Percentiles rank a stretch among this genome's conserved stretches.
Evolutionary conservation across 2,888 invertebrate genomes (phyloP).

Genomic region (Colletes collaris): DNA sequence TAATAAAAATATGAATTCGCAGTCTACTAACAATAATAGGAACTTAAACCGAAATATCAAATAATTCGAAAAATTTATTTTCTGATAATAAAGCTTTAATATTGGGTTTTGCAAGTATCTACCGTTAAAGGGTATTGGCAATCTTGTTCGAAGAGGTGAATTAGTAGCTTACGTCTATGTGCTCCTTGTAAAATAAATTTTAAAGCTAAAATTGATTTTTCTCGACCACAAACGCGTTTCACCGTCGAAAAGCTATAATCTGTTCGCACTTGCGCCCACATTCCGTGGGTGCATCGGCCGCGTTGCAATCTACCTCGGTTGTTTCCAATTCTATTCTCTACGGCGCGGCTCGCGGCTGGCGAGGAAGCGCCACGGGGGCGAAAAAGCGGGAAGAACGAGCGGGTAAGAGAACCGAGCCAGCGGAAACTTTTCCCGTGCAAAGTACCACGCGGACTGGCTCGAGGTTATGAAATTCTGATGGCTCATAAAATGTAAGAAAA

Average conservation of each 20-base stretch:
- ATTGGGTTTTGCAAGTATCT: no score
- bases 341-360: not conserved
- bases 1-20: no score
- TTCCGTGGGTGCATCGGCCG: constrained; percentile 19
- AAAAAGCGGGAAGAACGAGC: constrained; percentile 61
- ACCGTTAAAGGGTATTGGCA: no score
- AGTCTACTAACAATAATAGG: no score
- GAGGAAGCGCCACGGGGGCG: constrained; percentile 41
- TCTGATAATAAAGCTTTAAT: no score
- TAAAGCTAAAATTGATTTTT: no score
- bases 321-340: constrained; percentile 44
- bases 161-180: no score
- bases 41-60: no score
- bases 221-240: no score
- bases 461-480: constrained; percentile 84
- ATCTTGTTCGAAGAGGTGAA: no score
- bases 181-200: no score
- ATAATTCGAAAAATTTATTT: no score
- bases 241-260: constrained; percentile 12
- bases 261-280: not conserved
- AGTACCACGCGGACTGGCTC: constrained; percentile 83
- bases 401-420: constrained; percentile 71
- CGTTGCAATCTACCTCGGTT: constrained; percentile 32
- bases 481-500: constrained; percentile 84
- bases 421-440: constrained; percentile 82